Conservation (phyloP, 2,797 vertebrate species). For the Meda fulgida region DNA sequence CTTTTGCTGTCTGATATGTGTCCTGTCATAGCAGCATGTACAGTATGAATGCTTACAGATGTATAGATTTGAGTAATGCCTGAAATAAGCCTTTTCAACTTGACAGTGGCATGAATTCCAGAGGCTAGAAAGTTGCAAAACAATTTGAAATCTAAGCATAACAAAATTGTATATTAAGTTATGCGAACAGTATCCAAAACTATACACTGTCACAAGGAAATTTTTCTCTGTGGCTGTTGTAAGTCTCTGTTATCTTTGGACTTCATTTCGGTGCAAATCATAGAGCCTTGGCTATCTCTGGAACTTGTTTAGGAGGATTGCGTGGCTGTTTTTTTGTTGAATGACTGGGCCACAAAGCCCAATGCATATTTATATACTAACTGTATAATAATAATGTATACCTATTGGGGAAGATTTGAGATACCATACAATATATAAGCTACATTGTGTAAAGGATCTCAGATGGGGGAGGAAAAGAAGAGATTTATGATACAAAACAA, state of each 20-base stretch:
- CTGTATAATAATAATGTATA: not conserved
- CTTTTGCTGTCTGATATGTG: constrained; percentile 20
- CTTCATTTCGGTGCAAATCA: not conserved
- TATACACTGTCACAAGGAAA: not conserved
- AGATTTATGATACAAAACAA: constrained; percentile 85
- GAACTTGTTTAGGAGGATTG: not conserved
- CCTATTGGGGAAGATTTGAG: not conserved
- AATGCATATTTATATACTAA: not conserved
- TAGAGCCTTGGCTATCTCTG: not conserved
- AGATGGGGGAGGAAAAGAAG: constrained; percentile 29
- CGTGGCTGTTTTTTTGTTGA: not conserved
- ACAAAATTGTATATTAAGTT: not conserved
- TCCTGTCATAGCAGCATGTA: not conserved
- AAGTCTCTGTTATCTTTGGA: constrained; percentile 2
- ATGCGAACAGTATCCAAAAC: not conserved
- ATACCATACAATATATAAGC: not conserved
- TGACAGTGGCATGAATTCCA: not conserved
- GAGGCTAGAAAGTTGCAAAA: not conserved
- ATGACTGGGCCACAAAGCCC: not conserved
- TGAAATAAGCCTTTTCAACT: not conserved
- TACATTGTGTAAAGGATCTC: not conserved
- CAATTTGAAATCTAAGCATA: not conserved
- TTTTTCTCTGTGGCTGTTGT: not conserved
- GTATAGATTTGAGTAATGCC: not conserved
- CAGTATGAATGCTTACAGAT: not conserved